These are phyloP conservation scores for Sus scrofa DNA, from an alignment of 2,113 vertebrate genomes.

Conservation along the genomic window T2T-Sscrofa CM000826.6:86724501-86725000, in stretches of 20 bases:
- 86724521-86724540: conserved; percentile 64
- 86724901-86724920: conserved; percentile 60
- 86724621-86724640: conserved; percentile 66
- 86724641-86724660: conserved; percentile 60
- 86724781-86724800: conserved; percentile 48
- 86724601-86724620: conserved; percentile 53
- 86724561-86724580: conserved; percentile 68
- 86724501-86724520: conserved; percentile 54
- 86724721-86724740: conserved; percentile 57
- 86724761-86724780: conserved; percentile 32
- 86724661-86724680: conserved; percentile 50
- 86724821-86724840: conserved; percentile 20
- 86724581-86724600: conserved; percentile 46
- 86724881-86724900: conserved; percentile 42
- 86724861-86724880: conserved; percentile 59
- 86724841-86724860: conserved; percentile 42
- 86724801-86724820: background rate
- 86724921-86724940: conserved; percentile 72
- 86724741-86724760: conserved; percentile 55
- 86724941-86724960: conserved; percentile 66
- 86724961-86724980: conserved; percentile 65
- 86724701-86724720: background rate
- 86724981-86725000: conserved; percentile 50
- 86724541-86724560: conserved; percentile 69
- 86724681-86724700: background rate